phyloP scores from a whole-genome alignment of 2,888 invertebrate species.

The Hirtodrosophila trivittata region DNA sequence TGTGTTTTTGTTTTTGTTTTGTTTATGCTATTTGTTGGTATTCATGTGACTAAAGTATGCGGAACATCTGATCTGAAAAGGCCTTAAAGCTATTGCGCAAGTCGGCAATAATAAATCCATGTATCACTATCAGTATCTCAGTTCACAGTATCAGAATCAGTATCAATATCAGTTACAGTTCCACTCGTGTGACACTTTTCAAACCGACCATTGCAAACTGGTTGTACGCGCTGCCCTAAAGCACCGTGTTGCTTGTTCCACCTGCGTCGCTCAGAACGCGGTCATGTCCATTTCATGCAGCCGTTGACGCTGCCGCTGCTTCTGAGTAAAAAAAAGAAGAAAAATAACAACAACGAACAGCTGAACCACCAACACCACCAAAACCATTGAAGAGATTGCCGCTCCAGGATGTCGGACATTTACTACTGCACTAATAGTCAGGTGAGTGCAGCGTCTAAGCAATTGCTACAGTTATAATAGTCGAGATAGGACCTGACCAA shows the following conservation, averaged over 20 bases:
- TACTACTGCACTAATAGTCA: constrained; percentile 76
- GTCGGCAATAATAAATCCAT: constrained; percentile 5
- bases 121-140: not conserved
- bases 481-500: not conserved
- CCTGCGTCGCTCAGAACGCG: constrained; percentile 48
- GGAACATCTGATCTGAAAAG: constrained; percentile 56
- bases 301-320: constrained; percentile 5
- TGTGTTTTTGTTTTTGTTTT: constrained; percentile 39
- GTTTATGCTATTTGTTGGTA: constrained; percentile 29
- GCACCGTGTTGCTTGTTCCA: constrained; percentile 20
- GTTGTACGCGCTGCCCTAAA: constrained; percentile 38
- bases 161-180: constrained; percentile 35
- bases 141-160: constrained; percentile 15
- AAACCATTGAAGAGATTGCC: constrained; percentile 8
- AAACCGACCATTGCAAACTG: constrained; percentile 36
- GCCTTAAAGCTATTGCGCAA: constrained; percentile 49
- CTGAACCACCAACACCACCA: constrained; percentile 1
- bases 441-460: constrained; percentile 48
- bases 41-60: constrained; percentile 50
- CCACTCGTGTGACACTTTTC: constrained; percentile 50
- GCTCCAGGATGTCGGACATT: constrained; percentile 75
- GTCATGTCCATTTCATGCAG: constrained; percentile 54
- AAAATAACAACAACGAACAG: too few species aligned
- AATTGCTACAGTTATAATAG: not conserved
- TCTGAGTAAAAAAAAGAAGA: constrained; percentile 1